Evolutionary conservation across 1,140 invertebrate genomes (phyloP), one percentile per base, ranked within the genome.

Genomic region (Penaeus chinensis): DNA sequence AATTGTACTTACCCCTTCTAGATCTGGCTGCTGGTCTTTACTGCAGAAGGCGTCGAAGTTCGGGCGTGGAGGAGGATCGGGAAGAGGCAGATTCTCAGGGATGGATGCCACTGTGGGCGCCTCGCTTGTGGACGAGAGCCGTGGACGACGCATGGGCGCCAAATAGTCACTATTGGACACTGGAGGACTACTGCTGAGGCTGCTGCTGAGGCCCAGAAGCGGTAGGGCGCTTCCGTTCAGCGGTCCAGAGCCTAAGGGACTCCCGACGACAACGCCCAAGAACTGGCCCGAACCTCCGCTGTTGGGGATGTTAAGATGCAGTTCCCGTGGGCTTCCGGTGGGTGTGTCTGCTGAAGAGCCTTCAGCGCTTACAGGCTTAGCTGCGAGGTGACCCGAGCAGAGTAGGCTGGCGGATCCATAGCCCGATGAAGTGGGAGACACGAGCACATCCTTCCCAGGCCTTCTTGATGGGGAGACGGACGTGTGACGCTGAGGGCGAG

Each of bases 61-160:
- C 0, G 77, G 86, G 5, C 80, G 66, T 8, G 80, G 86, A 7
- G 86, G 86, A 24, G 79, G 76, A 42, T 87, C 86, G 1, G 80
- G 79, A 66, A 87, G 54, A 5, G 86, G 86, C 4, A 87, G 71
- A 37, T 87, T 87, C 80, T 87, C 86, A 0, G 86, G 86, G 20
- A 87, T 87, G 80, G 86, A 69, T 0, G 86, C 86, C 1, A 87
- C 86, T 2, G 86, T 87, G 42, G 86, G 86, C 1, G 86, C 86
- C 71, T 87, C 86, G 19, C 80, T 82, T 18, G 86, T 79, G 11
- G 86, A 87, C 16, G 86, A 79, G 22, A 87, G 86, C 13, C 86
- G n/a, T 3, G 86, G 86, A 5, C 86, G 78, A 19, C 86, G 54
- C 4, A 87, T 82, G 61, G 86, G 86, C 32, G n/a, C 32, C 32